Evolutionary conservation across 2,888 invertebrate species (phyloP).

Genomic region (Odontocerum albicorne): DNA sequence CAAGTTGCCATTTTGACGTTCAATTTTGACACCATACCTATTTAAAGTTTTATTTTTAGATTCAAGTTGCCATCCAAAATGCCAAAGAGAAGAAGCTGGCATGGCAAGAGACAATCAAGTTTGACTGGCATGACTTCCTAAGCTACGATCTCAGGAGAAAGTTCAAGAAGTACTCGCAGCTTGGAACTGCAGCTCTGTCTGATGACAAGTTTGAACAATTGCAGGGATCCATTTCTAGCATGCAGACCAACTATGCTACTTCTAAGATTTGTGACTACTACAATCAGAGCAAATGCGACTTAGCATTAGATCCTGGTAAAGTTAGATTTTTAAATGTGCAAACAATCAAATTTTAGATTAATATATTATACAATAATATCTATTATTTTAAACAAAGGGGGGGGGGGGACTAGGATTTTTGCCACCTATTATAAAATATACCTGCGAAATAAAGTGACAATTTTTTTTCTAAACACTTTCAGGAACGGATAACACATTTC

Average conservation of each 20-base stretch:
- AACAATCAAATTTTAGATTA: too few species aligned
- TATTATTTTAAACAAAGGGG: too few species aligned
- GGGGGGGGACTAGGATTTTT: too few species aligned
- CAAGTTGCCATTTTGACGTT: too few species aligned
- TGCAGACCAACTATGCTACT: slow-evolving; percentile 77
- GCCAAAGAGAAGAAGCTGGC: slow-evolving; percentile 54
- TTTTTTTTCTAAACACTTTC: too few species aligned
- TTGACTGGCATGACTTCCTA: slow-evolving; percentile 71
- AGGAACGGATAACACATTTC: too few species aligned
- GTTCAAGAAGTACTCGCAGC: slow-evolving; percentile 70
- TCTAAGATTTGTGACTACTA: slow-evolving; percentile 76
- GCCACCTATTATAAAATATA: too few species aligned
- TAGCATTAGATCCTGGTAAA: slow-evolving; percentile 72
- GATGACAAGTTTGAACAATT: slow-evolving; percentile 66
- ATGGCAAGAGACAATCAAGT: slow-evolving; percentile 68
- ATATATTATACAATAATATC: too few species aligned
- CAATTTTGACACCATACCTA: too few species aligned
- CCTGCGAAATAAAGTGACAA: too few species aligned
- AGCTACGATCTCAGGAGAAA: slow-evolving; percentile 71
- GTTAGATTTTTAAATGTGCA: too few species aligned
- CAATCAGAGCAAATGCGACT: slow-evolving; percentile 64
- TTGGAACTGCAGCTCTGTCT: slow-evolving; percentile 73
- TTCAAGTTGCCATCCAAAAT: slow-evolving; percentile 44
- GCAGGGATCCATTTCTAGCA: slow-evolving; percentile 65
- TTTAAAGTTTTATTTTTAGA: slow-evolving; percentile 41